Evolutionary conservation across 1,140 invertebrate genomes (phyloP), one percentile per base, ranked within the genome.

Genomic region (Aculops lycopersici): DNA sequence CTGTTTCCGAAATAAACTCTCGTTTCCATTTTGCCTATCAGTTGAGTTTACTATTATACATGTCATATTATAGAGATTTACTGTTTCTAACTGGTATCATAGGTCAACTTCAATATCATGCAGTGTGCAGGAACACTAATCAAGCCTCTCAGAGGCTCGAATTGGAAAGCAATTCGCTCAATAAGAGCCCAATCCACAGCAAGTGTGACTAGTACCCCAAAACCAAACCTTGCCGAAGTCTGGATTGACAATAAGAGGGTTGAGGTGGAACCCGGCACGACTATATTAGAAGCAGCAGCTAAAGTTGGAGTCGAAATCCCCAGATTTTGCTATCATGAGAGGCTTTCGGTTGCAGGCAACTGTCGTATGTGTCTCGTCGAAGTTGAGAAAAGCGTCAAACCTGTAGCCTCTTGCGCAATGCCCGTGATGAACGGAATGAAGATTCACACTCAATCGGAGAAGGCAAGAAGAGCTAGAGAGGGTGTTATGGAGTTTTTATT

Each of bases 401-500:
- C 90, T 4, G 77, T 95, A n/a, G 92, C 92, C 37, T 88, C 88
- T 4, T 98, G 90, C 62, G 90, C 92, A 2, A 97, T 97, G 88
- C 92, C 92, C 14, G 90, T 97, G 0, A 94, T 97, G 83, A 62
- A 62, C 44, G 64, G 64, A 40, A 67, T 67, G 79, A 68, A 74
- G 48, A 72, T 98, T 12, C 95, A 97, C 59, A 97, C 92, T 16
- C 80, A 97, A 54, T 97, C 88, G 0, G 78, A 86, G 47, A 63
- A 92, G 55, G 88, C 86, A 0, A 69, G 70, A 37, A 84, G 80
- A 59, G 92, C 90, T 5, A 67, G 90, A 40, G 45, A 47, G 42
- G 90, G 88, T 49, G 90, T 98, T 3, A 97, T 97, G 90, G 90
- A 98, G 60, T 98, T 98, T 55, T 60, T 98, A 20, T 60, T 98